Conservation (phyloP, 2,888 invertebrate genomes). For the Athalia rosae region DNA sequence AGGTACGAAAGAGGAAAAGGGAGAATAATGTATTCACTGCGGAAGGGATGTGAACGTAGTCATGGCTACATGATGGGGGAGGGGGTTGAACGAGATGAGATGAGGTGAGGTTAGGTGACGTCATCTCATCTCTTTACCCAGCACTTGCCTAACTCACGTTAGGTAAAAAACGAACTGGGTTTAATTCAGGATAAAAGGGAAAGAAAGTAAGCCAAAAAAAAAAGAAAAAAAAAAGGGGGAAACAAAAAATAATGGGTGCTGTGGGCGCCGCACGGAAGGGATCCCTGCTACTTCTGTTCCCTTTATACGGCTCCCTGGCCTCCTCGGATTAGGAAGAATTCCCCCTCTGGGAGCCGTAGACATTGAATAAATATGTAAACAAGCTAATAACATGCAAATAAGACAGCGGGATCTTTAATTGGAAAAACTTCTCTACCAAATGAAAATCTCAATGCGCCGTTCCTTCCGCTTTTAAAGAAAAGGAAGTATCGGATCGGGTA, state of each 20-base stretch:
- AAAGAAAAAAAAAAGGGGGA: neutral
- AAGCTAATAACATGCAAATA: slow-evolving; percentile 72
- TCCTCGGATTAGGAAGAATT: slow-evolving; percentile 55
- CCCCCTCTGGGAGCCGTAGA: slow-evolving; percentile 52
- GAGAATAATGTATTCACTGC: slow-evolving; percentile 27
- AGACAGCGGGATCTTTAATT: slow-evolving; percentile 58
- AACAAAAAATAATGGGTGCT: slow-evolving; percentile 14
- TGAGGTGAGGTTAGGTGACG: slow-evolving; percentile 1
- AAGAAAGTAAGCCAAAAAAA: neutral
- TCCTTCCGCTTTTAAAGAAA: too few relatives aligned
- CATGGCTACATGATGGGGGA: slow-evolving; percentile 20
- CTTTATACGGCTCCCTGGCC: neutral
- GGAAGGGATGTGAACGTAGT: slow-evolving; percentile 30
- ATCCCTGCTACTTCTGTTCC: neutral
- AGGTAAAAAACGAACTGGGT: slow-evolving; percentile 42
- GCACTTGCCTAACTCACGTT: slow-evolving; percentile 37
- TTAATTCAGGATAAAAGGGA: slow-evolving; percentile 63
- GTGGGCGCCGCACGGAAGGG: neutral
- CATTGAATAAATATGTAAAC: slow-evolving; percentile 69
- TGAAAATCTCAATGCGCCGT: neutral
- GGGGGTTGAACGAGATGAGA: neutral
- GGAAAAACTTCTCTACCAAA: slow-evolving; percentile 33
- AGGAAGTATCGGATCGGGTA: too few relatives aligned
- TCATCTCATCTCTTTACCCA: slow-evolving; percentile 37
- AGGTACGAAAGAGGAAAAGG: neutral